Percentiles rank a stretch among this genome's conserved stretches.
Evolutionary conservation across 1,140 invertebrate species (phyloP).

Genomic region (Limonius californicus): DNA sequence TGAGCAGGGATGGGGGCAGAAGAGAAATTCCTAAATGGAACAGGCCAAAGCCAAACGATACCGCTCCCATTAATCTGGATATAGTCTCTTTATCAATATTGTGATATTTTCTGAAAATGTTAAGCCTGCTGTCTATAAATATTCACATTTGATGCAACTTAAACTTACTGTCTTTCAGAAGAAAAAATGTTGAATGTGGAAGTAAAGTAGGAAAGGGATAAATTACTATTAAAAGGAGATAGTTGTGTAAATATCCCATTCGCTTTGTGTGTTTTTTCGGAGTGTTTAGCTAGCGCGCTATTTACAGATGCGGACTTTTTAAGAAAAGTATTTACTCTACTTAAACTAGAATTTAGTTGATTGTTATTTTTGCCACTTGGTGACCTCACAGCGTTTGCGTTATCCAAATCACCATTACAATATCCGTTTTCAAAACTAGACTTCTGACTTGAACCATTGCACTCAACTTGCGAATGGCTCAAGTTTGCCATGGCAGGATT

Average conservation of each 20-base stretch:
- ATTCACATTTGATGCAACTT: neutral
- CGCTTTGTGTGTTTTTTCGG: conserved; percentile 13
- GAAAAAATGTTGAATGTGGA: conserved; percentile 11
- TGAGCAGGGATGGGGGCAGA: conserved; percentile 63
- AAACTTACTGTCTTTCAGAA: neutral
- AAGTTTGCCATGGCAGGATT: conserved; percentile 12
- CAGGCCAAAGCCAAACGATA: conserved; percentile 70
- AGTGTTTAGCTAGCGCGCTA: conserved; percentile 22
- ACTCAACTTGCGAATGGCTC: neutral
- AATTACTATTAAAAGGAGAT: conserved; percentile 1
- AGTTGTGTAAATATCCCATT: neutral
- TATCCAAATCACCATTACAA: too few relatives aligned
- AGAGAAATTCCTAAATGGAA: conserved; percentile 70
- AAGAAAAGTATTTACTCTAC: conserved; percentile 6
- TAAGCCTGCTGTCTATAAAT: neutral
- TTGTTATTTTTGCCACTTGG: too few relatives aligned
- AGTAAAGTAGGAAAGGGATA: conserved; percentile 4
- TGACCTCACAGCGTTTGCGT: too few relatives aligned
- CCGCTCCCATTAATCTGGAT: conserved; percentile 60
- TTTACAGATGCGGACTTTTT: conserved; percentile 36
- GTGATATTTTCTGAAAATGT: conserved; percentile 27
- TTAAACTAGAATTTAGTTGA: too few relatives aligned
- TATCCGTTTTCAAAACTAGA: too few relatives aligned
- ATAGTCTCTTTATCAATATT: conserved; percentile 51
- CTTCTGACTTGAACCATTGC: too few relatives aligned